Evolutionary conservation across 1,140 invertebrate species (phyloP).

Genomic region (Drosophila ironensis): DNA sequence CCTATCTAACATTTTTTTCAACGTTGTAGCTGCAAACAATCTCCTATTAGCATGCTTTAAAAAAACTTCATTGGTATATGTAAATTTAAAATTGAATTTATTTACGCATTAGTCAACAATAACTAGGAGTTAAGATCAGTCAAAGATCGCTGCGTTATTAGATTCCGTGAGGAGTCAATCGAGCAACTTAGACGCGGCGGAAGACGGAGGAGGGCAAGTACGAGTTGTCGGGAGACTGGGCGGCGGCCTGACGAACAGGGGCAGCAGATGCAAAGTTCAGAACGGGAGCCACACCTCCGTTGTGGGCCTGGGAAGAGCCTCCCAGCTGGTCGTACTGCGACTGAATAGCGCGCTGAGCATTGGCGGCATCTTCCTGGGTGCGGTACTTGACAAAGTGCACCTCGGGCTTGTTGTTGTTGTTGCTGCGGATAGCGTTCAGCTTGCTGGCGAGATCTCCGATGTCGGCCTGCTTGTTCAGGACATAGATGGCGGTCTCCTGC

Average conservation of each 20-base stretch:
- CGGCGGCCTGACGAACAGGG: slow-evolving; percentile 49
- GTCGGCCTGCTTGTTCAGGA: slow-evolving; percentile 74
- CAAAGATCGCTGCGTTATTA: slow-evolving; percentile 55
- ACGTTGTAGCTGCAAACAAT: no score
- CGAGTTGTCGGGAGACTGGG: slow-evolving; percentile 59
- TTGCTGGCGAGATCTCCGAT: slow-evolving; percentile 69
- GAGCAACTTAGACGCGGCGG: slow-evolving; percentile 65
- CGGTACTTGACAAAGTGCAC: slow-evolving; percentile 76
- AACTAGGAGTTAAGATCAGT: slow-evolving; percentile 72
- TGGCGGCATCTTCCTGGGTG: slow-evolving; percentile 59
- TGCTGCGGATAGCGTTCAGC: slow-evolving; percentile 57
- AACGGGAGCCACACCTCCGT: slow-evolving; percentile 66
- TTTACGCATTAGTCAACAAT: slow-evolving; percentile 78
- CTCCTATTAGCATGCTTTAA: no score
- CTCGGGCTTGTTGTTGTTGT: slow-evolving; percentile 69
- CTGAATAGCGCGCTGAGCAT: slow-evolving; percentile 63
- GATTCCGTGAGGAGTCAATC: slow-evolving; percentile 38
- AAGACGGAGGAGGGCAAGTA: slow-evolving; percentile 76
- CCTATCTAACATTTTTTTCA: no score
- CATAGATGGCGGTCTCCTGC: slow-evolving; percentile 69
- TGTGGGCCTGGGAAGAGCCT: slow-evolving; percentile 41
- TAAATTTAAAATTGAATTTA: slow-evolving; percentile 62
- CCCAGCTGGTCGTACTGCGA: slow-evolving; percentile 59
- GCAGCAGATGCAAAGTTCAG: slow-evolving; percentile 73
- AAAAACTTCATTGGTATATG: background rate